phyloP scores from a whole-genome alignment of 1,140 invertebrate species.

The Alviniconcha marisindica region DNA sequence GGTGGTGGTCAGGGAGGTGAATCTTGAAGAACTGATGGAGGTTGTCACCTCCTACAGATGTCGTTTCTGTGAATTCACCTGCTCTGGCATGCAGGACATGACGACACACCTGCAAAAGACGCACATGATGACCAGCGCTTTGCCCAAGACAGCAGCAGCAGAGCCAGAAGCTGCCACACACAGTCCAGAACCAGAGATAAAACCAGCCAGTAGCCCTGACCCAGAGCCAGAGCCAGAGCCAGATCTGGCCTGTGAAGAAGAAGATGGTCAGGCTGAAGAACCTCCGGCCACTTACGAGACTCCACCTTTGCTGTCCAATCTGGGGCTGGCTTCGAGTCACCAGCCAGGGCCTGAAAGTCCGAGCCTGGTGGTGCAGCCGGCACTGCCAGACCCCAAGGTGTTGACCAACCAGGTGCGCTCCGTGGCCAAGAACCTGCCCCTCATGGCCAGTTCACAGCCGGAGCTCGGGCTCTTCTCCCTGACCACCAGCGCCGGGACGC shows the following conservation, averaged over 20 bases:
- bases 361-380: neutral
- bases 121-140: conserved; percentile 44
- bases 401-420: neutral
- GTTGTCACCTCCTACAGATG: conserved; percentile 72
- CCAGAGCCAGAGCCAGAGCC: neutral
- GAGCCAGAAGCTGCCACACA: neutral
- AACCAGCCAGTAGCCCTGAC: neutral
- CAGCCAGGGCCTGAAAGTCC: neutral
- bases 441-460: neutral
- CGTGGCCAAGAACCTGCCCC: neutral
- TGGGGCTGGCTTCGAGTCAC: neutral
- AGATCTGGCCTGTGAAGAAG: neutral
- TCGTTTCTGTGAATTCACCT: conserved; percentile 67
- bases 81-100: conserved; percentile 57
- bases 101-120: conserved; percentile 59
- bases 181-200: neutral
- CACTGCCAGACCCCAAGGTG: neutral
- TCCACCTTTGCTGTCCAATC: neutral
- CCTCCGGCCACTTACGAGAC: neutral
- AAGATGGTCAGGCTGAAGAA: neutral
- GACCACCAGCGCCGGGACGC: neutral
- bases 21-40: conserved; percentile 70
- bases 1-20: conserved; percentile 16
- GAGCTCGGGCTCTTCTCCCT: neutral
- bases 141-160: neutral